These are phyloP conservation scores for Xiphophorus hellerii DNA, from an alignment of 2,113 vertebrate genomes.

Conservation along the genomic window DNA sequence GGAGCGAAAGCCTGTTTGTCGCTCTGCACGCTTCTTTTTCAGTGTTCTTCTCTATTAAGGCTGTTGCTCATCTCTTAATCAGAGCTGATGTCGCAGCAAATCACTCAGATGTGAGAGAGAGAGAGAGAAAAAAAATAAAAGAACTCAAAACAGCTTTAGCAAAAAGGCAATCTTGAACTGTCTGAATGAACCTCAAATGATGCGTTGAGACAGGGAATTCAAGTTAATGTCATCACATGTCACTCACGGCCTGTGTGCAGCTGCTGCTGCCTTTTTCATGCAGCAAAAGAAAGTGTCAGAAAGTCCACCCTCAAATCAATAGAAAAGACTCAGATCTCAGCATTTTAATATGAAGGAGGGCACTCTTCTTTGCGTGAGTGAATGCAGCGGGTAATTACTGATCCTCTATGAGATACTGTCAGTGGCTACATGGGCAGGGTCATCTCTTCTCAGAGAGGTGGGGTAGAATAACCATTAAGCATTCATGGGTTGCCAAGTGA, in stretches of 20 bases:
- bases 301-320: slow-evolving; percentile 59
- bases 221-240: slow-evolving; percentile 76
- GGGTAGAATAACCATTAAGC: slow-evolving; percentile 74
- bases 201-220: slow-evolving; percentile 72
- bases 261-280: slow-evolving; percentile 53
- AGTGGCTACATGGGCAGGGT: slow-evolving; percentile 53
- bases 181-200: slow-evolving; percentile 72
- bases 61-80: slow-evolving; percentile 70
- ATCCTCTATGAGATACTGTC: slow-evolving; percentile 61
- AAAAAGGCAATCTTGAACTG: slow-evolving; percentile 67
- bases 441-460: slow-evolving; percentile 65
- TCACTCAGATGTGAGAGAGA: slow-evolving; percentile 50
- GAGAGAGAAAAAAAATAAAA: slow-evolving; percentile 38
- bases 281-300: slow-evolving; percentile 50
- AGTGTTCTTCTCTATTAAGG: slow-evolving; percentile 60
- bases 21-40: slow-evolving; percentile 45
- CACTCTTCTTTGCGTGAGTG: slow-evolving; percentile 24
- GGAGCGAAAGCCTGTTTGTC: slow-evolving; percentile 52
- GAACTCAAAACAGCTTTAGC: slow-evolving; percentile 65
- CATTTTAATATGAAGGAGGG: slow-evolving; percentile 43
- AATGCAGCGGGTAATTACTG: slow-evolving; percentile 67
- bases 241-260: slow-evolving; percentile 66
- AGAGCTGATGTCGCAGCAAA: slow-evolving; percentile 73
- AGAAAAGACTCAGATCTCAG: slow-evolving; percentile 52
- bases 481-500: slow-evolving; percentile 70